phyloP scores from a whole-genome alignment of 2,888 invertebrate genomes.

The Thera obeliscata region DNA sequence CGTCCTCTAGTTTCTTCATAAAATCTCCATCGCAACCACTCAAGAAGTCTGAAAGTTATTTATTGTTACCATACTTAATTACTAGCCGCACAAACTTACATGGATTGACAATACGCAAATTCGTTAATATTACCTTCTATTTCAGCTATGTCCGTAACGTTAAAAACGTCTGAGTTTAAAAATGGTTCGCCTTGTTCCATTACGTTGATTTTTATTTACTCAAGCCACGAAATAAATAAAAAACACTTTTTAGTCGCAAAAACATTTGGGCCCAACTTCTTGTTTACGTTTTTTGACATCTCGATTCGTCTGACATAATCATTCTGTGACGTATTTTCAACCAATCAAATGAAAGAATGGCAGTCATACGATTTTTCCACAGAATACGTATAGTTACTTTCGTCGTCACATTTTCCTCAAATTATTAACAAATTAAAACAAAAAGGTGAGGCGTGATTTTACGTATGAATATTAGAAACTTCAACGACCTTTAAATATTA shows the following conservation, averaged over 20 bases:
- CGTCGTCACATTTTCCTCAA: conserved; percentile 54
- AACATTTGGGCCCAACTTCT: conserved; percentile 39
- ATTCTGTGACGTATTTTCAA: conserved; percentile 50
- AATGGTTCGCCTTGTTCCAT: conserved; percentile 75
- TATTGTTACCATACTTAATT: background rate
- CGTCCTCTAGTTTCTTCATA: conserved; percentile 81
- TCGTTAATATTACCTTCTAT: conserved; percentile 85
- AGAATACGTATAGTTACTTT: background rate
- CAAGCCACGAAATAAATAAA: conserved; percentile 25
- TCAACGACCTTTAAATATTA: too few species aligned
- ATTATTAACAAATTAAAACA: too few species aligned
- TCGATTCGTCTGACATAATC: conserved; percentile 3
- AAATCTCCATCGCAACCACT: conserved; percentile 88
- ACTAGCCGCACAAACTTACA: background rate
- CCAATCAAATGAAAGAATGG: conserved; percentile 83
- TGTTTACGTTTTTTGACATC: conserved; percentile 71
- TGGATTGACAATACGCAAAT: background rate
- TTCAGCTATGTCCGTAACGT: conserved; percentile 87
- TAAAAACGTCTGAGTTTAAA: conserved; percentile 84
- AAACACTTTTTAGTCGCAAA: conserved; percentile 36
- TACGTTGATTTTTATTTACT: conserved; percentile 35
- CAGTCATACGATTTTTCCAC: conserved; percentile 84
- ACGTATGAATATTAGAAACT: too few species aligned
- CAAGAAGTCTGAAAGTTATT: conserved; percentile 82
- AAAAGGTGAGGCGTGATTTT: too few species aligned